Percentiles rank a stretch among this genome's conserved stretches.
Evolutionary conservation across 2,888 invertebrate species (phyloP).

Genomic region (Argyra leucocephala): DNA sequence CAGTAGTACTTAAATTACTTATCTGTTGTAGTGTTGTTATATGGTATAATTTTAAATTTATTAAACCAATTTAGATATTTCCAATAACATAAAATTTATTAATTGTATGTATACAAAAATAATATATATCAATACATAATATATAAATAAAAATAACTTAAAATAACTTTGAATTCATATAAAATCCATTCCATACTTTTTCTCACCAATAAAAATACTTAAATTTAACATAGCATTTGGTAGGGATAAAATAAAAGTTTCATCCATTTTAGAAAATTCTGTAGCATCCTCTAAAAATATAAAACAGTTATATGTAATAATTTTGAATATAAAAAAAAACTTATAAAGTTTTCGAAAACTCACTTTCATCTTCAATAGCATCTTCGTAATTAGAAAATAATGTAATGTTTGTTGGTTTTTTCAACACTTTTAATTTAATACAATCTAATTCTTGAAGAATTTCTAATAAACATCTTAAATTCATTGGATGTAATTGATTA

Average conservation of each 20-base stretch:
- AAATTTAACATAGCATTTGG: slow-evolving; percentile 47
- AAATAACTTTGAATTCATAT: slow-evolving; percentile 31
- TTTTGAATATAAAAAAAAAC: slow-evolving; percentile 19
- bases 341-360: slow-evolving; percentile 23
- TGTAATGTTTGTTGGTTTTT: slow-evolving; percentile 34
- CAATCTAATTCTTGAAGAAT: slow-evolving; percentile 50
- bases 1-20: no score
- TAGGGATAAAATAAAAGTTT: slow-evolving; percentile 46
- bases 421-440: slow-evolving; percentile 42
- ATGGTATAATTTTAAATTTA: no score
- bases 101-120: no score
- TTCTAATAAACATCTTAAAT: slow-evolving; percentile 42
- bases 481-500: slow-evolving; percentile 55
- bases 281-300: slow-evolving; percentile 38
- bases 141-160: no score
- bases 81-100: no score
- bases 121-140: no score
- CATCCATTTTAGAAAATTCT: slow-evolving; percentile 45
- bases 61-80: no score
- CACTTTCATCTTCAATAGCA: slow-evolving; percentile 33
- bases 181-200: slow-evolving; percentile 47
- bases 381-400: slow-evolving; percentile 44
- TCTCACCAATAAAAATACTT: slow-evolving; percentile 50
- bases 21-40: no score
- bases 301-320: slow-evolving; percentile 10